These are phyloP conservation scores for Ceratosolen solmsi DNA, from an alignment of 1,140 invertebrate genomes.

Conservation along the genomic window DNA sequence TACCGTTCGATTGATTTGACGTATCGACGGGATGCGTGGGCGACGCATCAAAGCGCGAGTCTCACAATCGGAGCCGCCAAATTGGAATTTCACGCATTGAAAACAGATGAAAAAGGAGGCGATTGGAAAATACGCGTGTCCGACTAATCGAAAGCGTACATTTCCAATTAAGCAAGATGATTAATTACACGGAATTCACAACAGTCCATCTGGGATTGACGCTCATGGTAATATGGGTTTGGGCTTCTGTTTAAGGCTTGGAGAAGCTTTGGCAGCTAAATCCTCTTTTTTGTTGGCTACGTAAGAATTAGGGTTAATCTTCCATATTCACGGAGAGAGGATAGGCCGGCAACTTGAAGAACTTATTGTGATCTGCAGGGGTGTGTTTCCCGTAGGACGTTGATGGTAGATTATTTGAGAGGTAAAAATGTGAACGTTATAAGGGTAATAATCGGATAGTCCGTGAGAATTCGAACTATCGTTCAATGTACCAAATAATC, in stretches of 20 bases:
- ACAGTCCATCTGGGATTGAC: slow-evolving; percentile 19
- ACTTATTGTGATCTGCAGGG: too few relatives aligned
- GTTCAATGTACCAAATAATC: too few relatives aligned
- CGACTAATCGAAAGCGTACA: not conserved
- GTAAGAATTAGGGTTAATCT: too few relatives aligned
- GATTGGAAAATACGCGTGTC: not conserved
- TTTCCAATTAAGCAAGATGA: slow-evolving; percentile 39
- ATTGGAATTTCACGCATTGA: slow-evolving; percentile 34
- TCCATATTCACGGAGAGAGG: too few relatives aligned
- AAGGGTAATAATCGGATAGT: too few relatives aligned
- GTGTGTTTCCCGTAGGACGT: too few relatives aligned
- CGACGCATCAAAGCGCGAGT: slow-evolving; percentile 35
- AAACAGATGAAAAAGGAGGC: slow-evolving; percentile 31
- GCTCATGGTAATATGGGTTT: not conserved
- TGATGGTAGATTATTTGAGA: too few relatives aligned
- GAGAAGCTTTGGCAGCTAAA: too few relatives aligned
- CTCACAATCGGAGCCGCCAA: slow-evolving; percentile 21
- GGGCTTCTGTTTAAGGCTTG: not conserved
- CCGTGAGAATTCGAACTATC: too few relatives aligned
- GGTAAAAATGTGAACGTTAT: too few relatives aligned
- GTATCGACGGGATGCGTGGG: not conserved
- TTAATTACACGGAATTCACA: slow-evolving; percentile 46
- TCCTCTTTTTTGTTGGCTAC: too few relatives aligned
- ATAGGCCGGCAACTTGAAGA: too few relatives aligned
- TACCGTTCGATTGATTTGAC: slow-evolving; percentile 41